phyloP scores from a whole-genome alignment of 2,797 vertebrate genomes.

The Hylomyscus alleni region DNA sequence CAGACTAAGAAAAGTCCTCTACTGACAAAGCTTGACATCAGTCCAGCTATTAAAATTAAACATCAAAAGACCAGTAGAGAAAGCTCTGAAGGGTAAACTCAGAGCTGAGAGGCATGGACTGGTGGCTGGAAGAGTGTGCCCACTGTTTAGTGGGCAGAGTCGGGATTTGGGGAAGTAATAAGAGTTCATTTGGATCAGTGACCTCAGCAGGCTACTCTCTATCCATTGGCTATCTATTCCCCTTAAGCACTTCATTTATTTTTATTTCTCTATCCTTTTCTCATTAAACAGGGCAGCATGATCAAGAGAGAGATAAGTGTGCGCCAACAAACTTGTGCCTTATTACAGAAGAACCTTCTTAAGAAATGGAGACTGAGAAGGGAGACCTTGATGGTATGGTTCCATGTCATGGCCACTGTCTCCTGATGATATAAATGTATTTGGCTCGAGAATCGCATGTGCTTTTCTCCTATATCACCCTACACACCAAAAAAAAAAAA shows the following conservation, averaged over 20 bases:
- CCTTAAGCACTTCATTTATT: background rate
- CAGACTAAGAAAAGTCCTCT: background rate
- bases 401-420: too few relatives aligned
- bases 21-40: background rate
- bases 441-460: background rate
- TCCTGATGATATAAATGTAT: background rate
- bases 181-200: background rate
- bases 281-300: conserved; percentile 26
- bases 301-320: background rate
- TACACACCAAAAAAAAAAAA: background rate
- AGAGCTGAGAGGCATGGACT: background rate
- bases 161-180: background rate
- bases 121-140: too few relatives aligned
- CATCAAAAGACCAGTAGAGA: background rate
- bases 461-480: background rate
- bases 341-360: conserved; percentile 34
- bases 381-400: background rate
- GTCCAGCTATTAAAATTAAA: background rate
- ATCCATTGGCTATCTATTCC: background rate
- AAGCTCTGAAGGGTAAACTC: background rate
- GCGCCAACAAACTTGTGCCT: background rate
- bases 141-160: background rate
- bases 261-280: background rate
- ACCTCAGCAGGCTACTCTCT: background rate
- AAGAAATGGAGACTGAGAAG: conserved; percentile 10